Evolutionary conservation across 2,797 vertebrate genomes (phyloP).

Genomic region (Amniataba percoides): DNA sequence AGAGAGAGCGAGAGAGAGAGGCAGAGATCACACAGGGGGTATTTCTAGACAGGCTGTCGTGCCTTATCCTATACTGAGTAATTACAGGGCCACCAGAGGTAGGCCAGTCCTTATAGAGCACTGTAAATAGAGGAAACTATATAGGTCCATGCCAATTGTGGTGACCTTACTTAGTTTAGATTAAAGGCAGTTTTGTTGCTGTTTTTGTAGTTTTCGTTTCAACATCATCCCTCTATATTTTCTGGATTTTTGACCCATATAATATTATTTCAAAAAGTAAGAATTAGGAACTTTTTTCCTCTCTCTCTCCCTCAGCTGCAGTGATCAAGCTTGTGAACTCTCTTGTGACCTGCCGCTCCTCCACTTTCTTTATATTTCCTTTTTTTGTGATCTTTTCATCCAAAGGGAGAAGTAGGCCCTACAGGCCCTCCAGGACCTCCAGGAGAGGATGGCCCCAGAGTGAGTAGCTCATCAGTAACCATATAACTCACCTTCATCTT

Average conservation of each 20-base stretch:
- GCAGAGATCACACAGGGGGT: slow-evolving; percentile 77
- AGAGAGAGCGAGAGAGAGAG: slow-evolving; percentile 43
- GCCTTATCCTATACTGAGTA: slow-evolving; percentile 78
- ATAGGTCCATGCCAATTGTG: slow-evolving; percentile 70
- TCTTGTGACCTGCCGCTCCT: slow-evolving; percentile 30
- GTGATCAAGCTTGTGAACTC: slow-evolving; percentile 1
- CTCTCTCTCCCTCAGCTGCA: not conserved
- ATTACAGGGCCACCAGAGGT: slow-evolving; percentile 80
- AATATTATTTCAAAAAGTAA: slow-evolving; percentile 8
- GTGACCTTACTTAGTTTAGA: slow-evolving; percentile 62
- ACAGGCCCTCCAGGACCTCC: slow-evolving; percentile 92
- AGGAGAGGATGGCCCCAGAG: slow-evolving; percentile 96
- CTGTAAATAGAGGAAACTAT: slow-evolving; percentile 76
- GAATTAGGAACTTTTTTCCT: slow-evolving; percentile 21
- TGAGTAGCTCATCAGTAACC: slow-evolving; percentile 70
- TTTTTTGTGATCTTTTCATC: slow-evolving; percentile 46
- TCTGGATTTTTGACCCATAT: slow-evolving; percentile 42
- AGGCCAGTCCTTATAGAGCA: slow-evolving; percentile 63
- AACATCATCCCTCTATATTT: slow-evolving; percentile 28
- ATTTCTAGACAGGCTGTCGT: slow-evolving; percentile 75
- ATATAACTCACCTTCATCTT: not conserved
- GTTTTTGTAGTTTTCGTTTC: slow-evolving; percentile 32
- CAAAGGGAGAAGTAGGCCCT: slow-evolving; percentile 93
- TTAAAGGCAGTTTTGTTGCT: slow-evolving; percentile 60
- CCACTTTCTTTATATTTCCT: slow-evolving; percentile 27